Conservation (phyloP, 2,797 vertebrate genomes). For the Masticophis lateralis region DNA sequence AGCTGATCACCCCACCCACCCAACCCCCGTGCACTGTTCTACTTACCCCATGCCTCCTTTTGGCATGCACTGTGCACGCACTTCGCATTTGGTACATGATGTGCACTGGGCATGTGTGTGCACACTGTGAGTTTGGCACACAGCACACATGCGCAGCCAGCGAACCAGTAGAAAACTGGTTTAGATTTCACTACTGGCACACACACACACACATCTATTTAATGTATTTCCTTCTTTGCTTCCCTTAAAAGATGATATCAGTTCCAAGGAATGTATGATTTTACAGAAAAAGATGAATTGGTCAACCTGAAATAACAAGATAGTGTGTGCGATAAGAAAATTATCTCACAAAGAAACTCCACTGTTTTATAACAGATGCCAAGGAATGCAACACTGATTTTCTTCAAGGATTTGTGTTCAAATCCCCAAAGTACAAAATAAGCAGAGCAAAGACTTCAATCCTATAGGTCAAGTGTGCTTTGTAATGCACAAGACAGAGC, state of each 20-base stretch:
- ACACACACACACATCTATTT: background rate
- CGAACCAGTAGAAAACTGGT: too few relatives aligned
- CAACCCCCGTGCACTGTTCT: too few relatives aligned
- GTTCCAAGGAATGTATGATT: background rate
- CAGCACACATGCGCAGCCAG: too few relatives aligned
- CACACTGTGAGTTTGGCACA: too few relatives aligned
- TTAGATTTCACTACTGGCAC: too few relatives aligned
- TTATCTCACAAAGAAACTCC: constrained; percentile 4
- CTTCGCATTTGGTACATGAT: too few relatives aligned
- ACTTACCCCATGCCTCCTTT: too few relatives aligned
- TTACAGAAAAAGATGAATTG: background rate
- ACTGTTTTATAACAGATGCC: background rate
- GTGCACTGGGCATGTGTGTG: too few relatives aligned
- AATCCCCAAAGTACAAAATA: background rate
- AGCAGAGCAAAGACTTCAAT: background rate
- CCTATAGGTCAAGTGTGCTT: background rate
- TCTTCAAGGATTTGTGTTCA: background rate
- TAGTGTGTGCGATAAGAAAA: background rate
- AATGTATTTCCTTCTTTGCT: background rate
- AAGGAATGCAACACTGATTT: background rate
- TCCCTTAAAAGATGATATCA: background rate
- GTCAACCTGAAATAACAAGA: constrained; percentile 5
- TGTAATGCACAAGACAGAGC: background rate
- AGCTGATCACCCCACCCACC: too few relatives aligned
- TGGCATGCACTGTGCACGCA: too few relatives aligned